Base-by-base conservation (phyloP, 2,888 invertebrate genomes). In the Lydus trimaculatus region DNA sequence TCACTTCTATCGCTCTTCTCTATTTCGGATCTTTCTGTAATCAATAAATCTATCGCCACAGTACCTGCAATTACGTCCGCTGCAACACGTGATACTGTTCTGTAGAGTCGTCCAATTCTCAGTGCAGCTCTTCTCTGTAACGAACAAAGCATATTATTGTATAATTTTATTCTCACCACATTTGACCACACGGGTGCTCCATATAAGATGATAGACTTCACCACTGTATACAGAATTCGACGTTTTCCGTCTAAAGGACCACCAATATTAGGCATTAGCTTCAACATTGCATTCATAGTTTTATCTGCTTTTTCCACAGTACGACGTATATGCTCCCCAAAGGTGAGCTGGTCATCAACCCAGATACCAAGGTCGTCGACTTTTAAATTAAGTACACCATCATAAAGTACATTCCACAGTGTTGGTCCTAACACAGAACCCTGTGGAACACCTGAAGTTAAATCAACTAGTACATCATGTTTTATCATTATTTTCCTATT, bases 331-430 rank as follows among this genome's bases (percentile, higher is more conserved):
- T 61, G 61, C 1, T n/a, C 6, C 6, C 17, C 36, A 39, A 61
- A 61, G n/a, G n/a, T 15, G 1, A 31, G n/a, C 15, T 61, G 31
- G 8, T 20, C 17, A 33, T 36, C 61, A 9, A 17, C 11, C 28
- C 20, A 23, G 13, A 61, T 25, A 3, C 61, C 61, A 7, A 61
- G 17, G 17, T 33, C 33, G 7, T 33, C 33, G 1, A 20, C 36
- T 15, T 15, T 3, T 3, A 58, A n/a, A 0, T 20, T 23, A 0
- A 64, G 28, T 0, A 64, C 58, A 2, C 36, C 64, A 36, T 64
- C 39, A n/a, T 64, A 58, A 2, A 64, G 6, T 20, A 64, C 58
- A 17, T 58, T 64, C 36, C 64, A 64, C 58, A 64, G n/a, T 0
- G 36, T 58, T 7, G 58, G 33, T 11, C 58, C 64, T 2, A 58